Evolutionary conservation across 2,888 invertebrate genomes (phyloP).

Genomic region (Tenthredo mesomela): DNA sequence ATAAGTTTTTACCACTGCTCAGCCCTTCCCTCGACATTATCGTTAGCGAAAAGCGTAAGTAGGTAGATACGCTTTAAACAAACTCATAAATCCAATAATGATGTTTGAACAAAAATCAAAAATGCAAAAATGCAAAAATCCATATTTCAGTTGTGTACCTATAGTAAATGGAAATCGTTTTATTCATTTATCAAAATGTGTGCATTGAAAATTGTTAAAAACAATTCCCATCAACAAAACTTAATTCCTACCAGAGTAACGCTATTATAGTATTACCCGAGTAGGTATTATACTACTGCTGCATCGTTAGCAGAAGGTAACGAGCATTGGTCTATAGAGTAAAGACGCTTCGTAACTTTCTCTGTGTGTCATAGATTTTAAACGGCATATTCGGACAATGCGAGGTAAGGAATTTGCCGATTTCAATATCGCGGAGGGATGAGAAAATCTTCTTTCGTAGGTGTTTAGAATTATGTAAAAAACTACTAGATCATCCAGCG

Average conservation of each 20-base stretch:
- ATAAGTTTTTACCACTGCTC: conserved; percentile 42
- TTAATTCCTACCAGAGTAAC: neutral
- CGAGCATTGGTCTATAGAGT: conserved; percentile 19
- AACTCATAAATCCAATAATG: conserved; percentile 1
- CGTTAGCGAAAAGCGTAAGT: conserved; percentile 12
- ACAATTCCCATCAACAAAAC: neutral
- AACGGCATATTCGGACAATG: conserved; percentile 67
- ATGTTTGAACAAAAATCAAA: neutral
- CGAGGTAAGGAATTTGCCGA: conserved; percentile 71
- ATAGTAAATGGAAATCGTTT: neutral
- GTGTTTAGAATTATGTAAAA: neutral
- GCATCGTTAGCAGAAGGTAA: conserved; percentile 45
- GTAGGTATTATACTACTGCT: neutral
- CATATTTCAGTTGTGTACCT: neutral
- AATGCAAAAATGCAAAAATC: neutral
- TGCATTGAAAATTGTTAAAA: neutral
- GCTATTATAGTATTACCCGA: neutral
- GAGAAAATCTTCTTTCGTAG: neutral
- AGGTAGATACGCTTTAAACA: conserved; percentile 6
- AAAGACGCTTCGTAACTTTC: conserved; percentile 73
- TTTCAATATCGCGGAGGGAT: neutral
- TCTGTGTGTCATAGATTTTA: conserved; percentile 70
- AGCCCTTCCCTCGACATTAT: conserved; percentile 25
- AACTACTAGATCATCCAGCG: neutral
- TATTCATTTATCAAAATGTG: neutral